Evolutionary conservation across 2,797 vertebrate genomes (phyloP).

Genomic region (Mormyrops boulengeri): DNA sequence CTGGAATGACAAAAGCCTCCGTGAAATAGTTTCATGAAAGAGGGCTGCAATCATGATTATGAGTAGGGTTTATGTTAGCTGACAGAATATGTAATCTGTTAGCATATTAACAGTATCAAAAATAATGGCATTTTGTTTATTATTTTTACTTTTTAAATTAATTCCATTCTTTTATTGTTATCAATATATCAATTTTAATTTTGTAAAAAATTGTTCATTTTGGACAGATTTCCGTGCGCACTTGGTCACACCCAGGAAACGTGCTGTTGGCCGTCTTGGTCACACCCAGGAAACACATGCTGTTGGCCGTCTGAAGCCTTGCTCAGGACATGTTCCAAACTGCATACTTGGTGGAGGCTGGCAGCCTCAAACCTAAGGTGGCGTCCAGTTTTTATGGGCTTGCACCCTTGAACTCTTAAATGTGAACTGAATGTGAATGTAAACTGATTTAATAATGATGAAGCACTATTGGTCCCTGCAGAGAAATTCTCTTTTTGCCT

Average conservation of each 20-base stretch:
- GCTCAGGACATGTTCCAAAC: slow-evolving; percentile 1
- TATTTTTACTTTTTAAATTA: background rate
- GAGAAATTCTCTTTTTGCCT: background rate
- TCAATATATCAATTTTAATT: slow-evolving; percentile 6
- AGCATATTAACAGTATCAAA: background rate
- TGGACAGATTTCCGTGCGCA: background rate
- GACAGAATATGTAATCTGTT: background rate
- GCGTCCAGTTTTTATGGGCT: background rate
- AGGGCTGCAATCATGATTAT: background rate
- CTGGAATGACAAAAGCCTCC: background rate
- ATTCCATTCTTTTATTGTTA: background rate
- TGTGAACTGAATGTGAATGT: background rate
- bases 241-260: slow-evolving; percentile 5
- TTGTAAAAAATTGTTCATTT: background rate
- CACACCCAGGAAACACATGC: slow-evolving; percentile 1
- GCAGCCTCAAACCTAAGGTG: background rate
- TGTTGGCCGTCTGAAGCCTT: background rate
- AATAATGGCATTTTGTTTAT: background rate
- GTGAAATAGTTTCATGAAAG: background rate
- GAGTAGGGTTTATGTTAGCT: background rate
- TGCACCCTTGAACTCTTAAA: slow-evolving; percentile 3
- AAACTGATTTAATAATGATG: background rate
- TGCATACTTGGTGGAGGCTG: slow-evolving; percentile 6
- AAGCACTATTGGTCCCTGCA: background rate
- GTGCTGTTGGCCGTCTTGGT: background rate